Evolutionary conservation across 2,113 vertebrate genomes (phyloP).

Genomic region (Rhizomys pruinosus): DNA sequence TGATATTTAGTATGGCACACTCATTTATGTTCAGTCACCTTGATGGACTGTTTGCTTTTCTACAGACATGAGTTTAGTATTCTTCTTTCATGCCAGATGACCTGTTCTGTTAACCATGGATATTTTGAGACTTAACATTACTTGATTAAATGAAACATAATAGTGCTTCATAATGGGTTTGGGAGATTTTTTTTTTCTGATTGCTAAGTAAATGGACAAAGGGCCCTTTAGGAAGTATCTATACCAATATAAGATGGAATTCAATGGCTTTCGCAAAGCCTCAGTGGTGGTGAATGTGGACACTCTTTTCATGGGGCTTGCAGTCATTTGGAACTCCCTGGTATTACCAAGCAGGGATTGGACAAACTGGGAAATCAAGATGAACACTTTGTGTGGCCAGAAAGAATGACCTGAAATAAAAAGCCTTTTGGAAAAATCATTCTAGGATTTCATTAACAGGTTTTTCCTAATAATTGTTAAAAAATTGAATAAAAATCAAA

Average conservation of each 20-base stretch:
- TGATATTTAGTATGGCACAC: slow-evolving; percentile 76
- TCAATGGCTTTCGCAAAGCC: background rate
- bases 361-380: background rate
- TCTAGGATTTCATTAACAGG: slow-evolving; percentile 42
- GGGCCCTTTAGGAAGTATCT: background rate
- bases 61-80: slow-evolving; percentile 87
- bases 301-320: background rate
- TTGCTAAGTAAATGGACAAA: slow-evolving; percentile 30
- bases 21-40: slow-evolving; percentile 81
- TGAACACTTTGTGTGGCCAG: background rate
- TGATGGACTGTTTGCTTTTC: slow-evolving; percentile 86
- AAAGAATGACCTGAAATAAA: slow-evolving; percentile 2
- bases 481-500: slow-evolving; percentile 7
- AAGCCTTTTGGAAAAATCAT: slow-evolving; percentile 33
- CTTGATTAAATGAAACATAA: slow-evolving; percentile 90
- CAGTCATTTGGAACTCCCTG: background rate
- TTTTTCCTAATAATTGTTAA: slow-evolving; percentile 32
- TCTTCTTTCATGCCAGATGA: slow-evolving; percentile 86
- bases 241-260: background rate
- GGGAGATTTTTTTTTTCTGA: slow-evolving; percentile 38
- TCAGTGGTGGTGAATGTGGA: background rate
- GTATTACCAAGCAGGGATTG: background rate
- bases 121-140: slow-evolving; percentile 89
- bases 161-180: slow-evolving; percentile 86
- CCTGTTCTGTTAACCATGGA: slow-evolving; percentile 88